Evolutionary conservation across 35 echinoderm and acorn worm genomes (phyloP), one percentile per base, ranked within the genome.

Genomic region (Anneissia japonica): DNA sequence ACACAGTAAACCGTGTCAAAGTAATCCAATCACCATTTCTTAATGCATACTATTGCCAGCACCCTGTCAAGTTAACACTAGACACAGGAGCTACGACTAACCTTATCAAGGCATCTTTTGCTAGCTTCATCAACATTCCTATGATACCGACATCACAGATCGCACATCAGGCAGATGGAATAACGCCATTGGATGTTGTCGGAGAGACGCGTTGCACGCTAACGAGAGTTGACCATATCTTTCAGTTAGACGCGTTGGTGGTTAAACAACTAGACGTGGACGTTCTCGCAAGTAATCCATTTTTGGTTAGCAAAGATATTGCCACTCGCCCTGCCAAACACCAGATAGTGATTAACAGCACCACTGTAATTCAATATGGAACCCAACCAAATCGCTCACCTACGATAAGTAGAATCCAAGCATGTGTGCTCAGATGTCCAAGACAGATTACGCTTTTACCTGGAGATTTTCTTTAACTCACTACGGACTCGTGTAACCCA

Each of bases 201-300:
- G 73, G 73, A 33, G 73, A 75, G 23, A 33, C 23, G 7, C 78
- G 11, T n/a, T 80, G 32, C 36, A 23, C 21, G 34, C 32, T 39
- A 80, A 34, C 78, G 11, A 80, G 78, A 80, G 78, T 9, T n/a
- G 23, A 26, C 36, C 78, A 80, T 38, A 34, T 32, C 9, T 80
- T 80, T 38, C 78, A 80, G n/a, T n/a, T 80, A 34, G 78, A 82
- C 37, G 80, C 80, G 6, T 38, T 82, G 7, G 80, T 82, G 0
- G 80, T 82, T 16, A 82, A 82, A 82, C 80, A 82, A 31, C 80
- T 82, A 36, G 80, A 82, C 29, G 80, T 41, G 6, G 80, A 82
- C 28, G 37, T 82, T 1, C 80, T 82, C 11, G 80, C 80, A 5
- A 37, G 80, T 26, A 82, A 82, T 30, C 80, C 80, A 82, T 82